Evolutionary conservation across 2,888 invertebrate species (phyloP).

Genomic region (Rhyacophila evoluta): DNA sequence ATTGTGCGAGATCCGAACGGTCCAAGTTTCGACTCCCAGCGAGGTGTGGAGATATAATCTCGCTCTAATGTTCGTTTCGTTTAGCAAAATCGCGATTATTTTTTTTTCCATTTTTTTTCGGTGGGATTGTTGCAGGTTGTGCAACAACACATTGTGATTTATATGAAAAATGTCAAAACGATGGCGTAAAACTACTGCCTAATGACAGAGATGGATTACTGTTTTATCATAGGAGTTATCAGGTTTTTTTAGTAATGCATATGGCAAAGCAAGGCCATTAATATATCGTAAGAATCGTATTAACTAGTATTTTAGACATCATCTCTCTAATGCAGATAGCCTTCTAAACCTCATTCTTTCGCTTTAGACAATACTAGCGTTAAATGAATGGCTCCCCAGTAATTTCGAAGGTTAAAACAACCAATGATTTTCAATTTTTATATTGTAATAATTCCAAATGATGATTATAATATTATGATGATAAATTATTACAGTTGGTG

Average conservation of each 20-base stretch:
- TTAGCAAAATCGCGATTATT: neutral
- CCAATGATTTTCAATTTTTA: too few species aligned
- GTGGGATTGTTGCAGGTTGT: neutral
- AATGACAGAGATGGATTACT: constrained; percentile 7
- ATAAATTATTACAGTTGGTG: too few species aligned
- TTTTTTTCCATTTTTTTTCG: neutral
- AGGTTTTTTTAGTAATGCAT: neutral
- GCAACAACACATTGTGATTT: neutral
- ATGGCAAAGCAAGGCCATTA: neutral
- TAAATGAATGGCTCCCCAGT: too few species aligned
- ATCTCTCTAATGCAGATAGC: too few species aligned
- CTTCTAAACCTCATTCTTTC: too few species aligned
- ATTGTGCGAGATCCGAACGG: constrained; percentile 2
- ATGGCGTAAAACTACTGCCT: neutral
- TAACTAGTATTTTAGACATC: too few species aligned
- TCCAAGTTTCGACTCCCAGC: neutral
- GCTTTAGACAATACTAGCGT: too few species aligned
- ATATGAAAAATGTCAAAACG: neutral
- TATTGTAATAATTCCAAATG: too few species aligned
- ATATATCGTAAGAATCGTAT: too few species aligned
- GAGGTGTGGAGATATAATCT: constrained; percentile 5
- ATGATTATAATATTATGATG: too few species aligned
- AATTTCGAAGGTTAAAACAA: too few species aligned
- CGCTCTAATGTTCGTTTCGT: neutral
- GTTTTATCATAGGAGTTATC: neutral